Evolutionary conservation across 2,888 invertebrate species (phyloP), one percentile per base, ranked within the genome.

Genomic region (Chelonus formosanus): DNA sequence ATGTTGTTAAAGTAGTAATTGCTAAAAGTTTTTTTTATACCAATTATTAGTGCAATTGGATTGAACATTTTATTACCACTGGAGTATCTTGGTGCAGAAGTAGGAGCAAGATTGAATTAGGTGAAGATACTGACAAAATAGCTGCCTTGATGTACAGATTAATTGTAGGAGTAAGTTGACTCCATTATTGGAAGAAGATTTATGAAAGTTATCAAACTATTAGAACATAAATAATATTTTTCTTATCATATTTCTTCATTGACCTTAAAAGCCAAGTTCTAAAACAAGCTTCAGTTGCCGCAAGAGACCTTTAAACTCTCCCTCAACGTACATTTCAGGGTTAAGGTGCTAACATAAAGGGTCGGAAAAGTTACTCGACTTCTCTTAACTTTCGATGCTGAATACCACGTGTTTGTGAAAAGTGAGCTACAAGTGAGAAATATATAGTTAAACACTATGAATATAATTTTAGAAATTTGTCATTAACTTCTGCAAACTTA

Each of bases 281-380:
- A 50, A 55, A 59, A 69, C 65, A 69, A 70, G 62, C 68, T 70
- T 53, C 65, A 70, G 67, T 65, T 66, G 69, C 68, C 70, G 47
- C 36, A 63, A 67, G 70, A 70, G 71, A 71, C 70, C 70, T 70
- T 71, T 71, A 71, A 73, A 73, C 68, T 68, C 48, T 61, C 53
- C 52, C 59, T 44, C 62, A 45, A 63, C 68, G 68, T 69, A 68
- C 71, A 71, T 73, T 73, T 73, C 73, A 70, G 71, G 73, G 73
- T 73, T 73, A 73, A 73, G 73, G 73, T 73, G 73, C 66, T 68
- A 71, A 70, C 70, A 63, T 62, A 64, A 69, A 70, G 70, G 67
- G 68, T 66, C 68, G 68, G 63, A 67, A 71, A 70, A 73, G 68
- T 73, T 73, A 71, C 65, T 69, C 70, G 69, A 70, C 68, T 69